Conservation (phyloP, 2,113 vertebrate species). For the Cercopithecus mona region DNA sequence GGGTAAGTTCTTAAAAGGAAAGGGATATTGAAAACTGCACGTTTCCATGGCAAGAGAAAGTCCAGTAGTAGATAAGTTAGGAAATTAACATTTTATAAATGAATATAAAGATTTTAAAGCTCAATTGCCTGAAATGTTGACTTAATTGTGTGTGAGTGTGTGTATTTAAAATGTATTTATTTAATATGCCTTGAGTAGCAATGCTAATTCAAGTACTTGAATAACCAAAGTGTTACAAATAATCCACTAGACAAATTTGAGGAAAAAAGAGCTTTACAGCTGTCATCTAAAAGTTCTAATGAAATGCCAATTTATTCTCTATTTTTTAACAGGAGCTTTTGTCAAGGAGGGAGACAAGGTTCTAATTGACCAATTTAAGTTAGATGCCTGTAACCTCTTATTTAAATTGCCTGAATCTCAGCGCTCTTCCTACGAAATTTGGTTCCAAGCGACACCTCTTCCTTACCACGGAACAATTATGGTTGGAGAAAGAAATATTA, state of each 20-base stretch:
- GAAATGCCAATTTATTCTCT: constrained; percentile 21
- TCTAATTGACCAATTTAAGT: constrained; percentile 87
- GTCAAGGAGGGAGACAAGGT: constrained; percentile 90
- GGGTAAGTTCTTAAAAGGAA: neutral
- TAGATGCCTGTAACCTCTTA: constrained; percentile 93
- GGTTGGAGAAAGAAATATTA: constrained; percentile 90
- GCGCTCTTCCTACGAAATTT: constrained; percentile 88
- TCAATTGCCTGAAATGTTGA: neutral
- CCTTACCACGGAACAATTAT: constrained; percentile 88
- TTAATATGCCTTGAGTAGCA: neutral
- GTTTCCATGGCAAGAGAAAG: neutral
- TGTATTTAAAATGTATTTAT: neutral
- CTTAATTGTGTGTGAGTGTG: neutral
- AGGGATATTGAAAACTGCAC: constrained; percentile 7
- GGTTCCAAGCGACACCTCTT: constrained; percentile 91
- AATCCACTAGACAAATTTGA: neutral
- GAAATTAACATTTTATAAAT: neutral
- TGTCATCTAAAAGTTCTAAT: neutral
- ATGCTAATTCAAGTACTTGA: neutral
- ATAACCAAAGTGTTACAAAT: neutral
- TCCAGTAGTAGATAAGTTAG: neutral
- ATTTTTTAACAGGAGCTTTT: constrained; percentile 83
- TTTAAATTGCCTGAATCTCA: constrained; percentile 86
- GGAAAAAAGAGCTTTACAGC: neutral
- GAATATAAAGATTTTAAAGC: neutral